phyloP scores from a whole-genome alignment of 2,113 vertebrate species.

The Arenaria interpres region DNA sequence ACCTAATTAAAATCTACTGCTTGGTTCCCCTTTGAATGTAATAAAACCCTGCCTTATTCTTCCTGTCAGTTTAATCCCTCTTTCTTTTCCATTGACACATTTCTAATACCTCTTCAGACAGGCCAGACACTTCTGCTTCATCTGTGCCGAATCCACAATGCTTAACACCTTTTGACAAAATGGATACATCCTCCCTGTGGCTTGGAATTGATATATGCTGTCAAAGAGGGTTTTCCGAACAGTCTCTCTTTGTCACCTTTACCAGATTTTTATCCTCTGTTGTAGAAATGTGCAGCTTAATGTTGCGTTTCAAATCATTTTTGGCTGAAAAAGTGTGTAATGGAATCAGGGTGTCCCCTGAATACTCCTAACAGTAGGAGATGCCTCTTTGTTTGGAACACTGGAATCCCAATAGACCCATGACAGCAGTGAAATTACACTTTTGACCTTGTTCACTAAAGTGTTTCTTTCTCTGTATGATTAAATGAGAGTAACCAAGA shows the following conservation, averaged over 20 bases:
- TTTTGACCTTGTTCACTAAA: constrained; percentile 50
- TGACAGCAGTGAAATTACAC: constrained; percentile 51
- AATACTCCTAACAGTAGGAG: constrained; percentile 53
- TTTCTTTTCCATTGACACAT: constrained; percentile 56
- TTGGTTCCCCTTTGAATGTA: constrained; percentile 21
- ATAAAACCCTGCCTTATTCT: constrained; percentile 27
- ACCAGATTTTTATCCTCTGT: constrained; percentile 60
- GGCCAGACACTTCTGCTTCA: neutral
- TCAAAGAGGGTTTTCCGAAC: constrained; percentile 65
- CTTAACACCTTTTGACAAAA: constrained; percentile 60
- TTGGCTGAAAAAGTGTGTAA: constrained; percentile 65
- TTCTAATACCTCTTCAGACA: constrained; percentile 58
- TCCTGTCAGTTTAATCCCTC: constrained; percentile 48
- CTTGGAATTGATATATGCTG: constrained; percentile 62
- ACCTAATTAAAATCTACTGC: constrained; percentile 65
- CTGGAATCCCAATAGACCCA: neutral
- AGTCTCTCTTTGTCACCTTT: constrained; percentile 68
- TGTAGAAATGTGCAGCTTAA: constrained; percentile 67
- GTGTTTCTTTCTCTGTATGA: constrained; percentile 53
- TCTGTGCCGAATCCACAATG: neutral
- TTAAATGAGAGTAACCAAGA: constrained; percentile 21
- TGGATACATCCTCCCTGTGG: constrained; percentile 18
- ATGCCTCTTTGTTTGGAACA: constrained; percentile 58
- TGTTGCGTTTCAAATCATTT: constrained; percentile 71
- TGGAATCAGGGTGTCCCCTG: constrained; percentile 65